Evolutionary conservation across 2,888 invertebrate genomes (phyloP).

Genomic region (Formica aserva): DNA sequence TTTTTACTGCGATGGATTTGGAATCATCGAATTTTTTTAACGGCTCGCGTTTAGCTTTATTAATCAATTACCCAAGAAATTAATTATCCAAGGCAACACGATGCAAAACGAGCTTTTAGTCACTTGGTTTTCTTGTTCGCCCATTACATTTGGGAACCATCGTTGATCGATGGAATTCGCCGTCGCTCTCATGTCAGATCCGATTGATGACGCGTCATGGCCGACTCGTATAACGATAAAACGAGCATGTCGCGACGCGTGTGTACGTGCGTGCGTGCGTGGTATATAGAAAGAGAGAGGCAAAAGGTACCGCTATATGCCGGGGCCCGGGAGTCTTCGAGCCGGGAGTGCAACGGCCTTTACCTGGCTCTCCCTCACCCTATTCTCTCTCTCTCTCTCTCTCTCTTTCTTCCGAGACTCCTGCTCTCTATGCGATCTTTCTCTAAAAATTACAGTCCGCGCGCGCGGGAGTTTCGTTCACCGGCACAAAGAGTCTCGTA

Average conservation of each 20-base stretch:
- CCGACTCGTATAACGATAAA: not conserved
- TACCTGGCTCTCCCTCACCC: constrained; percentile 75
- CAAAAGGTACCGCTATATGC: constrained; percentile 79
- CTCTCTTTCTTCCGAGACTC: not conserved
- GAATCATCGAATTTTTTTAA: not conserved
- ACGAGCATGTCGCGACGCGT: not conserved
- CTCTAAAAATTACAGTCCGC: constrained; percentile 67
- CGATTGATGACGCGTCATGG: constrained; percentile 31
- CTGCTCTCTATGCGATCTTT: constrained; percentile 59
- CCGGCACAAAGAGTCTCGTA: constrained; percentile 62
- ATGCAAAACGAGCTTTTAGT: not conserved
- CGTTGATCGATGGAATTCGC: constrained; percentile 22
- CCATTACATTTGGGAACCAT: not conserved
- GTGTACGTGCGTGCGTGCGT: not conserved
- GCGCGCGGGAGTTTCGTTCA: constrained; percentile 61
- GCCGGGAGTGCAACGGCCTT: constrained; percentile 83
- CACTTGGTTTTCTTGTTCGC: not conserved
- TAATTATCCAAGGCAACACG: not conserved
- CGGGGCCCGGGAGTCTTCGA: constrained; percentile 73
- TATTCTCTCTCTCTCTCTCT: constrained; percentile 34
- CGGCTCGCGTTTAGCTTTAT: not conserved
- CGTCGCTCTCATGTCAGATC: not conserved
- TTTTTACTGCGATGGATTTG: not conserved
- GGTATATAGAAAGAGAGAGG: constrained; percentile 59
- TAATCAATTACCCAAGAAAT: not conserved